Evolutionary conservation across 2,888 invertebrate genomes (phyloP), one percentile per base, ranked within the genome.

Genomic region (Keiferia lycopersicella): DNA sequence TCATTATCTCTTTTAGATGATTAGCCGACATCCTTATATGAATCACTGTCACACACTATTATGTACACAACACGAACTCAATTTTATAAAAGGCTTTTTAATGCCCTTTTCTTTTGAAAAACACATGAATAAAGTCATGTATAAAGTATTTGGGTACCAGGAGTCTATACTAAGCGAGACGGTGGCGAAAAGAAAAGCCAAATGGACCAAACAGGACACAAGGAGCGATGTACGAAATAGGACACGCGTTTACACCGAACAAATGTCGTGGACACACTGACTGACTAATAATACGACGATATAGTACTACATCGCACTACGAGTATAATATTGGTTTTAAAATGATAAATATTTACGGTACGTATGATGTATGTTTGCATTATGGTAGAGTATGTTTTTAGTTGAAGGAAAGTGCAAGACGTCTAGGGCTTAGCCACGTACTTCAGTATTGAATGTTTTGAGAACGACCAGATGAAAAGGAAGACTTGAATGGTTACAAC

Each of bases 291-390:
- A 34, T 8, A 30, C 18, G 16, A 8, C 34, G 8, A 56, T 16
- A 56, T 6, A 34, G n/a, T 26, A 11, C 20, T 58, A 39, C 34
- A 34, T 34, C 16, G 12, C 18, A 38, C 12, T 26, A 14, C 38
- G 20, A 39, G 34, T 26, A n/a, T 56, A 34, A 26, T 56, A n/a
- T 4, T 56, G 34, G 26, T 2, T 34, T 39, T 41, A 12, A 41
- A 59, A 59, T 59, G 10, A 22, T 41, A 59, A 59, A 59, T 41
- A 59, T 59, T 39, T 59, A 59, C 39, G 22, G 11, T 41, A 59
- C 7, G 60, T 26, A 26, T 45, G 20, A 20, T n/a, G 57, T 18
- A 60, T 26, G 45, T 34, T n/a, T 41, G 56, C 81, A 79, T 16
- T 14, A 16, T 12, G 16, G 34, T 56, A 56, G 16, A 56, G 14